These are phyloP conservation scores for Virgularia gustaviana DNA, from an alignment of 92 coral and sea anemone species.

Conservation along the genomic window DNA sequence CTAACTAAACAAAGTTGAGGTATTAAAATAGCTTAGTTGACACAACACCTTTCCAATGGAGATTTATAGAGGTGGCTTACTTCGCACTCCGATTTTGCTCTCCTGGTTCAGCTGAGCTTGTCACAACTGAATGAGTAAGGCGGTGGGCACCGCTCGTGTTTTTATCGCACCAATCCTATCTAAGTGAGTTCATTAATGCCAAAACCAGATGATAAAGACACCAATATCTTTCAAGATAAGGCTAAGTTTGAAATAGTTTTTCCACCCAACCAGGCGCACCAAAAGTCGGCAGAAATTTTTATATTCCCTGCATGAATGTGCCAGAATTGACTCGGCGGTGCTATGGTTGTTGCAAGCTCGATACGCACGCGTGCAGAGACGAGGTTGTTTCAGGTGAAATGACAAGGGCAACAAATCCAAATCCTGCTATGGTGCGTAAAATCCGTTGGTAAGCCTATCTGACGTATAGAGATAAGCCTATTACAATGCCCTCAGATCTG, in stretches of 20 bases:
- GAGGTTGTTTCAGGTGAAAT: not conserved
- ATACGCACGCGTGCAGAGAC: not conserved
- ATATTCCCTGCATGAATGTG: not conserved
- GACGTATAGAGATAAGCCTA: constrained; percentile 42
- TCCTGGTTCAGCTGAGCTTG: not conserved
- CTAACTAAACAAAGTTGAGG: too few relatives aligned
- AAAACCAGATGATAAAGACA: constrained; percentile 39
- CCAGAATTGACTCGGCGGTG: not conserved
- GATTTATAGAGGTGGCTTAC: too few relatives aligned
- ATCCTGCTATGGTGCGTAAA: constrained; percentile 18
- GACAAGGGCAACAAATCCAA: not conserved
- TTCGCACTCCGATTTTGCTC: not conserved
- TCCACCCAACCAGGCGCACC: not conserved
- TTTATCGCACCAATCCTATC: constrained; percentile 29
- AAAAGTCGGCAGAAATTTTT: too few relatives aligned
- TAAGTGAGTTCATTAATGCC: constrained; percentile 38
- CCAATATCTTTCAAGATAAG: constrained; percentile 35
- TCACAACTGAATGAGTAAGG: constrained; percentile 14
- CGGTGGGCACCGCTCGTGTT: constrained; percentile 19
- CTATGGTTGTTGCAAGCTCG: too few relatives aligned
- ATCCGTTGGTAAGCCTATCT: constrained; percentile 43
- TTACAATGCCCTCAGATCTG: constrained; percentile 25
- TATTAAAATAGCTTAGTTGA: too few relatives aligned
- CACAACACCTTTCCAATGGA: too few relatives aligned
- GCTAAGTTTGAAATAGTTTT: constrained; percentile 17